Conservation (phyloP, 1,140 invertebrate species). For the Copidosoma floridanum region DNA sequence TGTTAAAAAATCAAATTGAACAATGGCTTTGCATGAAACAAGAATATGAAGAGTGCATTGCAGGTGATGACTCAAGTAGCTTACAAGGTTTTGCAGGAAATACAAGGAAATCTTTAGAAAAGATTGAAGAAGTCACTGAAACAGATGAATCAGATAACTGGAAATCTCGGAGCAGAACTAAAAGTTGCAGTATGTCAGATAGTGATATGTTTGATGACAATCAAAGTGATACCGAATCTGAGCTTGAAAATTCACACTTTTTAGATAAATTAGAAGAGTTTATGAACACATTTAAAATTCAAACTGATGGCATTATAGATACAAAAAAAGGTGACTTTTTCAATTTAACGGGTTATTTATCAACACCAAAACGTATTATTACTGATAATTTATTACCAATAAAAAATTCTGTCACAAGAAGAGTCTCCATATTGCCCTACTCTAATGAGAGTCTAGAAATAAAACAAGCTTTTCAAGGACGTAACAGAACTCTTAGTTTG, state of each 20-base stretch:
- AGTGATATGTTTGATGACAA: conserved; percentile 57
- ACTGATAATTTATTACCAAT: conserved; percentile 36
- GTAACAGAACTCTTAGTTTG: conserved; percentile 8
- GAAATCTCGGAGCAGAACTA: conserved; percentile 40
- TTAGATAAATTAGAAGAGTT: conserved; percentile 68
- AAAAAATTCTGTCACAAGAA: conserved; percentile 48
- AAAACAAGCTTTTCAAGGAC: conserved; percentile 36
- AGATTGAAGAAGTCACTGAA: conserved; percentile 65
- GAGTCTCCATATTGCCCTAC: conserved; percentile 52
- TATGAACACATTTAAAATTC: conserved; percentile 69
- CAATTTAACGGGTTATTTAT: conserved; percentile 21
- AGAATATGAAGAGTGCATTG: conserved; percentile 80
- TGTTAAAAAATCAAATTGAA: conserved; percentile 63
- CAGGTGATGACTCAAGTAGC: conserved; percentile 57
- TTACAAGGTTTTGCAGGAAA: conserved; percentile 54
- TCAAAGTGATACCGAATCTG: conserved; percentile 63
- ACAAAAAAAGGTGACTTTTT: conserved; percentile 43
- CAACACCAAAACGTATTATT: conserved; percentile 11
- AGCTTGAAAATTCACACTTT: conserved; percentile 68
- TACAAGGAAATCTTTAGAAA: conserved; percentile 60
- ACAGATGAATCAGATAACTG: conserved; percentile 49
- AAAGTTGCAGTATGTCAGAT: conserved; percentile 41
- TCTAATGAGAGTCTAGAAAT: conserved; percentile 54
- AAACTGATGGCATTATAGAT: conserved; percentile 66
- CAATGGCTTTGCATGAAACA: conserved; percentile 82